phyloP scores from a whole-genome alignment of 2,797 vertebrate genomes.

The Amphiprion clarkii region DNA sequence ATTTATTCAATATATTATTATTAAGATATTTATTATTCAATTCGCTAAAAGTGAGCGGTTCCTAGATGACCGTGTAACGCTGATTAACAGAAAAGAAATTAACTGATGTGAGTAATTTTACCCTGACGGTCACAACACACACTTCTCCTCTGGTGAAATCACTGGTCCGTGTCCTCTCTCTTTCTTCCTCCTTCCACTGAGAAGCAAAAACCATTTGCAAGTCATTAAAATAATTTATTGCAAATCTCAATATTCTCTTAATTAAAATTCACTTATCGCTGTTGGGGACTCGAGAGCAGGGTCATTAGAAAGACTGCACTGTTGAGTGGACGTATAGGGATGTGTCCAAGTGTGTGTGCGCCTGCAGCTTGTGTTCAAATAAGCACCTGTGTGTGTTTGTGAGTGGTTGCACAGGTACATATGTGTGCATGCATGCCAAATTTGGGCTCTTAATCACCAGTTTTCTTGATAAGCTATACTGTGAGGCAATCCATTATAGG shows the following conservation, averaged over 20 bases:
- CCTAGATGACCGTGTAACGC: slow-evolving; percentile 1
- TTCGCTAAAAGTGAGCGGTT: no score
- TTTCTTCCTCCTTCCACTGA: slow-evolving; percentile 20
- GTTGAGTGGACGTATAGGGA: slow-evolving; percentile 50
- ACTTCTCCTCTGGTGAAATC: slow-evolving; percentile 24
- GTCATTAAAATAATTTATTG: slow-evolving; percentile 80
- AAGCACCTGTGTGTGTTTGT: slow-evolving; percentile 21
- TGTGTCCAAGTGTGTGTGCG: slow-evolving; percentile 21
- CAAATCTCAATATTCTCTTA: slow-evolving; percentile 79
- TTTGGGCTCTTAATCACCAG: slow-evolving; percentile 25
- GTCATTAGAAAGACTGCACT: slow-evolving; percentile 70
- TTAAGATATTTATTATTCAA: no score
- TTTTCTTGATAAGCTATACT: slow-evolving; percentile 44
- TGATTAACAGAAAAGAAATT: slow-evolving; percentile 24
- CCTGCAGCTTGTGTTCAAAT: not conserved
- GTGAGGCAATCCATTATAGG: slow-evolving; percentile 16
- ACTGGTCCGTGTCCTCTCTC: slow-evolving; percentile 38
- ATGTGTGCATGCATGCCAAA: slow-evolving; percentile 7
- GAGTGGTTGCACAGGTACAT: not conserved
- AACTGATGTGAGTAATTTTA: slow-evolving; percentile 31
- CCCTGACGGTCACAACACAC: slow-evolving; percentile 8
- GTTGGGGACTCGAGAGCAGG: slow-evolving; percentile 64
- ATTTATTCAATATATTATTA: no score
- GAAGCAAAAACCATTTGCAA: slow-evolving; percentile 63
- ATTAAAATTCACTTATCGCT: slow-evolving; percentile 82